phyloP scores from a whole-genome alignment of 1,140 invertebrate species.

The Polyergus mexicanus region DNA sequence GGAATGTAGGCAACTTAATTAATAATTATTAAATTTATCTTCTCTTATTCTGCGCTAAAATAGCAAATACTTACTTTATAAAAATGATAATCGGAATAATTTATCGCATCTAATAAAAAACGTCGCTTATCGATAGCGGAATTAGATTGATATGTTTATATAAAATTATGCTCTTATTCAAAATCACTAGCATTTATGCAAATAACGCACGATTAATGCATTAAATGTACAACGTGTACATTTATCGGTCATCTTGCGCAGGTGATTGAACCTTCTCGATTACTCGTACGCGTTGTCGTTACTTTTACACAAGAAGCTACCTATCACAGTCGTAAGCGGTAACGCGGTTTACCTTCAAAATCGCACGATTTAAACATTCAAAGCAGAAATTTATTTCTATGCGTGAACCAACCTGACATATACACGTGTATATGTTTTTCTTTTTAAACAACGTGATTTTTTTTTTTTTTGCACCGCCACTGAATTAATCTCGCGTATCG shows the following conservation, averaged over 20 bases:
- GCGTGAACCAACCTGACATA: not conserved
- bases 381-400: not conserved
- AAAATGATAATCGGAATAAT: not conserved
- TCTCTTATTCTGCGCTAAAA: not conserved
- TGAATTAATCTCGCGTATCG: slow-evolving; percentile 39
- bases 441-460: slow-evolving; percentile 11
- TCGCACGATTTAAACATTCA: not conserved
- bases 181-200: slow-evolving; percentile 4
- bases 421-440: not conserved
- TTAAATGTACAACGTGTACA: not conserved
- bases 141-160: slow-evolving; percentile 33
- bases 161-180: not conserved
- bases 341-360: not conserved
- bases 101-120: not conserved
- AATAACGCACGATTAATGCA: not conserved
- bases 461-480: slow-evolving; percentile 26
- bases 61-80: not conserved
- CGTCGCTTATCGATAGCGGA: slow-evolving; percentile 10
- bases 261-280: too few species aligned
- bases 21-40: slow-evolving; percentile 2
- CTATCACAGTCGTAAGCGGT: not conserved
- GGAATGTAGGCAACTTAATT: not conserved
- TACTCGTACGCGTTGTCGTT: not conserved
- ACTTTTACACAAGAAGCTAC: not conserved
- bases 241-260: not conserved